phyloP scores from a whole-genome alignment of 2,113 vertebrate genomes.

The Cairina moschata region DNA sequence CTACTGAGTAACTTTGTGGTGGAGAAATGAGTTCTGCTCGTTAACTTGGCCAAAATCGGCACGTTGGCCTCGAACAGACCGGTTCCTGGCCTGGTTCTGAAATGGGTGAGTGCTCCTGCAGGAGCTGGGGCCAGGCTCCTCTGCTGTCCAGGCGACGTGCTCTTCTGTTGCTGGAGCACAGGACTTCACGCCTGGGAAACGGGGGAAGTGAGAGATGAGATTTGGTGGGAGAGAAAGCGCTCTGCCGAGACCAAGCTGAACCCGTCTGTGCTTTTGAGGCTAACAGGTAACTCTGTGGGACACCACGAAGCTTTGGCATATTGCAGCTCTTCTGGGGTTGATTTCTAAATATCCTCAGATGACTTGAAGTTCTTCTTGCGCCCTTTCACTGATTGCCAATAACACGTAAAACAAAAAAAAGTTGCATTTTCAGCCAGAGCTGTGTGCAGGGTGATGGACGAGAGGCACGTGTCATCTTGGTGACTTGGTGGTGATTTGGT shows the following conservation, averaged over 20 bases:
- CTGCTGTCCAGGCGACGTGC: neutral
- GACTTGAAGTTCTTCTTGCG: neutral
- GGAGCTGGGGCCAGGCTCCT: neutral
- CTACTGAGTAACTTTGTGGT: neutral
- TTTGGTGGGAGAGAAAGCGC: neutral
- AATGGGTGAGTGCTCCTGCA: neutral
- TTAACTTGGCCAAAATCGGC: neutral
- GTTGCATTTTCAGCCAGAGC: too few relatives aligned
- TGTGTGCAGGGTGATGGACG: neutral
- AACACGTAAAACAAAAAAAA: neutral
- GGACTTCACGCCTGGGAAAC: neutral
- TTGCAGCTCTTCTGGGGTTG: neutral
- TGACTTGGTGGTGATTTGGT: neutral
- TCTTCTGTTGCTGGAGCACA: neutral
- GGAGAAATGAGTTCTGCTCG: neutral
- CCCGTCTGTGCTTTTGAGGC: neutral
- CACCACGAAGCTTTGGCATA: neutral
- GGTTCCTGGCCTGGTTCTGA: neutral
- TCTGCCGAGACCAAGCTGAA: neutral
- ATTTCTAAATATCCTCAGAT: neutral
- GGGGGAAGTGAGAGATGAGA: neutral
- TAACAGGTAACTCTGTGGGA: neutral
- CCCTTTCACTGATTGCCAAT: neutral
- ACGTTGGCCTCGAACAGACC: neutral
- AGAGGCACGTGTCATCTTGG: neutral